Evolutionary conservation across 2,888 invertebrate species (phyloP), one percentile per base, ranked within the genome.

Genomic region (Sinhomidia bicolor): DNA sequence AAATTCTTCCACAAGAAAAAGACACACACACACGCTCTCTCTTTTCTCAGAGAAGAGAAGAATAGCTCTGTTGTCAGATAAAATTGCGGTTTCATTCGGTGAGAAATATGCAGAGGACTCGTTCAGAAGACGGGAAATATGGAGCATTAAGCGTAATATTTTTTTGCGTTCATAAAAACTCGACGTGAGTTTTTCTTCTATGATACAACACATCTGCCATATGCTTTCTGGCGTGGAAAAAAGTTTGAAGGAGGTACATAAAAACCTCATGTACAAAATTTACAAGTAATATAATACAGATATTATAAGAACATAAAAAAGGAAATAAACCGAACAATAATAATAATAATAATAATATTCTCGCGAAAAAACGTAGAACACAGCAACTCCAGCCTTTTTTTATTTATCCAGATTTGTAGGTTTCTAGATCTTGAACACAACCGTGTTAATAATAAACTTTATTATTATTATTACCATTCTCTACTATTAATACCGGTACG

Each of bases 41-140:
- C 4, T 57, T 20, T 20, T 57, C n/a, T 7, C 51, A 14, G 65
- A 7, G 7, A 51, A 17, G 79, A 85, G 74, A 85, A 51, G 79
- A 79, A 85, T 85, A 68, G 68, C 68, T 79, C 36, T 54, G 79
- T 85, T 85, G 85, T 79, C 85, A 76, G 85, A 85, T 85, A 85
- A 85, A 85, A 85, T 79, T 85, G 85, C 79, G 79, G 85, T 36
- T 68, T 79, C 20, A 36, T 44, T 44, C 85, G 79, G n/a, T 79
- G 79, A 85, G 79, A 68, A 85, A 85, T 85, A 79, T 85, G 47
- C 68, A n/a, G n/a, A 68, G 79, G 51, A 54, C 32, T 79, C 14
- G 65, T 26, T 68, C n/a, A 6, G 29, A 68, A 85, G 68, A 79
- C 79, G 68, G 85, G 85, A 85, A 79, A 85, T 85, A 79, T 79